Base-by-base conservation (phyloP, 2,888 invertebrate genomes). In the Tanytarsus gracilentus region DNA sequence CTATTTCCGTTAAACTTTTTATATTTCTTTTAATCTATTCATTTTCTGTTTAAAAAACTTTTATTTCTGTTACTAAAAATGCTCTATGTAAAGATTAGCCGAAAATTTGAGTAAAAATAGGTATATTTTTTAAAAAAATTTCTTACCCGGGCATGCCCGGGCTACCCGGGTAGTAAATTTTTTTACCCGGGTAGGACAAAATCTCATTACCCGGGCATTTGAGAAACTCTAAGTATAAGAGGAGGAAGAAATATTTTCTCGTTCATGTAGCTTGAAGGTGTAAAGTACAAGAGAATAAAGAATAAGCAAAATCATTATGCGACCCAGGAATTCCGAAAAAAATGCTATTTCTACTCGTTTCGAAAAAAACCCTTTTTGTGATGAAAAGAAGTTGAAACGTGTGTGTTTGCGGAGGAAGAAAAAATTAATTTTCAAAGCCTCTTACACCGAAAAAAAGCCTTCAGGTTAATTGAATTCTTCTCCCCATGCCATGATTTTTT, bases 381-480 rank as follows among this genome's bases (percentile, higher is more conserved):
- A 44, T 11, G 23, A 44, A 44, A 11, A 23, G 6, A 21, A 44
- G 21, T 6, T 23, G 21, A 44, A 21, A 36, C 16, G 36, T 16
- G 8, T 36, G 16, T 36, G 36, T 14, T 14, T 36, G 36, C 36
- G 36, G n/a, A 44, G 44, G 18, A 23, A 44, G 11, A 44, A 44
- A 21, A 44, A 44, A 44, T 44, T 44, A 44, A 44, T 44, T 44
- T 44, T 16, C 23, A 11, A 44, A 44, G 44, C 44, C 44, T 44
- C 44, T 44, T 44, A 44, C 44, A 44, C 18, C 44, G 44, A 44
- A 51, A 51, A 51, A 16, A 51, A 51, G 51, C 51, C 29, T 30
- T 27, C 26, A 11, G 51, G 51, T 51, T 51, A 51, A 51, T 51
- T 51, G 29, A 51, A 27, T 51, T 51, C 51, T 51, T 51, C 21